phyloP scores from a whole-genome alignment of 1,140 invertebrate species.

The Lepidotrigona ventralis region DNA sequence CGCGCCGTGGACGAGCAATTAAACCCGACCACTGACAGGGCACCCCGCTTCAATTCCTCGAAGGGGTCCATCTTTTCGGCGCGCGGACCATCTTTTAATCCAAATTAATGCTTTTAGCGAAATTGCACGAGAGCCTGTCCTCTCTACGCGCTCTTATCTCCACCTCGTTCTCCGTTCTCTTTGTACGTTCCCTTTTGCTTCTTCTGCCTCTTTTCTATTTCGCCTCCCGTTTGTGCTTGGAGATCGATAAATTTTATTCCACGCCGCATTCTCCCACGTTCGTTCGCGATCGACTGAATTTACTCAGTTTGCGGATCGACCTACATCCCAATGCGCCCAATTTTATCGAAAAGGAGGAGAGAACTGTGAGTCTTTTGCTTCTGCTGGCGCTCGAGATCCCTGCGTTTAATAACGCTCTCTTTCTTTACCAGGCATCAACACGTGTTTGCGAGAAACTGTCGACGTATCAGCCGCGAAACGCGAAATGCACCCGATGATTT shows the following conservation, averaged over 20 bases:
- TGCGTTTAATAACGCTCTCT: background rate
- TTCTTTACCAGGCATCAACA: background rate
- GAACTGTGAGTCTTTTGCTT: background rate
- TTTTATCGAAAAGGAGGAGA: background rate
- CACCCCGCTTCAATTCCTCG: constrained; percentile 58
- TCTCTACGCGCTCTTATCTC: constrained; percentile 20
- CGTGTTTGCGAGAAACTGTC: background rate
- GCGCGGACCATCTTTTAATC: constrained; percentile 74
- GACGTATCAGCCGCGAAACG: background rate
- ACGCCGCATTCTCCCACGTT: constrained; percentile 3
- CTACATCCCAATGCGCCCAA: constrained; percentile 3
- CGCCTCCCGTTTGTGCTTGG: constrained; percentile 14
- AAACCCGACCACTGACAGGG: constrained; percentile 56
- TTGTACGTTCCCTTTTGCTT: background rate
- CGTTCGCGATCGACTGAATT: background rate
- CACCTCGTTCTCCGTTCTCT: background rate
- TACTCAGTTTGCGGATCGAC: constrained; percentile 6
- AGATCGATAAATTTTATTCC: constrained; percentile 50
- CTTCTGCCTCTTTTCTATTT: background rate
- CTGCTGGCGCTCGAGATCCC: background rate
- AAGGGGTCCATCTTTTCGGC: constrained; percentile 58
- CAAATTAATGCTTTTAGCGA: constrained; percentile 77
- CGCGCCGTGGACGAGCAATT: constrained; percentile 70
- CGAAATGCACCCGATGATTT: background rate
- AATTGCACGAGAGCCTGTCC: constrained; percentile 71